A percentile compares a stretch with the other conserved stretches of the same genome.
These are phyloP conservation scores for Galerucella pusilla DNA, from an alignment of 2,888 invertebrate genomes.

Conservation along the genomic window DNA sequence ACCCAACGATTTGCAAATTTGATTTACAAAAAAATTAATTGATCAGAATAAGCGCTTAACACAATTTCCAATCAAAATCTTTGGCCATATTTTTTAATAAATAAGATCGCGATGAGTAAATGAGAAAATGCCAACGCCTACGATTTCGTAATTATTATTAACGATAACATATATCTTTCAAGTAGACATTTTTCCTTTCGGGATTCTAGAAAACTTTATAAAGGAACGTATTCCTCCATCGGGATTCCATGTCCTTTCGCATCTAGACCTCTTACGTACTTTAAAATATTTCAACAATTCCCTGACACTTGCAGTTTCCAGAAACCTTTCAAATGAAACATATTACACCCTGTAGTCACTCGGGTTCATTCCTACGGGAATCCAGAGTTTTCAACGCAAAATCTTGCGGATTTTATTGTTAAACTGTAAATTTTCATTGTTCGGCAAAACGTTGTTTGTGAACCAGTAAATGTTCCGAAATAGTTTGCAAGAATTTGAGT, in stretches of 20 bases:
- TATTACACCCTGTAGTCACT: constrained; percentile 3
- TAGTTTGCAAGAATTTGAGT: background rate
- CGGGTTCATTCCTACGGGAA: constrained; percentile 1
- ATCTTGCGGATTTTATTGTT: constrained; percentile 5
- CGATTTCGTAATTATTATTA: background rate
- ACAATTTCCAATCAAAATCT: no score
- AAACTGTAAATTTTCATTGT: background rate
- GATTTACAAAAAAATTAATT: no score
- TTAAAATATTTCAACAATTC: constrained; percentile 1
- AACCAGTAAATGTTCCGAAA: background rate
- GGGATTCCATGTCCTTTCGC: background rate
- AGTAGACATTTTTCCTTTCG: background rate
- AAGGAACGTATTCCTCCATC: constrained; percentile 1
- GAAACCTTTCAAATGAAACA: background rate
- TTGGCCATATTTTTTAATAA: no score
- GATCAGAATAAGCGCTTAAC: no score
- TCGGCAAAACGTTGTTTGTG: background rate
- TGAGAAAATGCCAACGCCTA: background rate
- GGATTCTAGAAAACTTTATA: background rate
- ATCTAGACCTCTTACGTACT: background rate
- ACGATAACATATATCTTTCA: background rate
- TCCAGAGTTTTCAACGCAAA: constrained; percentile 3
- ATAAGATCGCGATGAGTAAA: background rate
- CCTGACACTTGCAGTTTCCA: background rate
- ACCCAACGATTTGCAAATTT: no score